These are phyloP conservation scores for Dasyornis broadbenti DNA, from an alignment of 2,113 vertebrate genomes.

Conservation along the genomic window DNA sequence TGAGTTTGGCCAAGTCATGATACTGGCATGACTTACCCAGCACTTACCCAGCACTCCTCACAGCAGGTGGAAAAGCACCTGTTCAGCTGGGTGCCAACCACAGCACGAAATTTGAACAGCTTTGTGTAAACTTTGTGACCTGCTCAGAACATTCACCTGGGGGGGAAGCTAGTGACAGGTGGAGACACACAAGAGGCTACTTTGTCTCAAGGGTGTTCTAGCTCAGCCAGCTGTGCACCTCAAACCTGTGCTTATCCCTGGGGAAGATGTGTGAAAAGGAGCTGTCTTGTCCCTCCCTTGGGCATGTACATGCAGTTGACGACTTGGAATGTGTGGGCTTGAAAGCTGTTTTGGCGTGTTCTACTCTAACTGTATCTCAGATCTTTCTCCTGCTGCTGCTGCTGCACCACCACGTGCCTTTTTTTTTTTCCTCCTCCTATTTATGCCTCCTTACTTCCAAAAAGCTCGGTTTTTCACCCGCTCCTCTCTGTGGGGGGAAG, in stretches of 20 bases:
- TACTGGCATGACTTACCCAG: neutral
- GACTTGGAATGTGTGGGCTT: neutral
- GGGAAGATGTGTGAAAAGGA: neutral
- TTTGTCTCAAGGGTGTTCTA: neutral
- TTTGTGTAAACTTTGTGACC: neutral
- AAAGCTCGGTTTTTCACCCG: conserved; percentile 77
- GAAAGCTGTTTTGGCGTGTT: conserved; percentile 2
- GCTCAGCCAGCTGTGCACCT: neutral
- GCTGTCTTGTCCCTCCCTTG: neutral
- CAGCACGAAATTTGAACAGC: neutral
- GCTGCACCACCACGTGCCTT: neutral
- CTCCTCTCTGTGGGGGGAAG: conserved; percentile 76
- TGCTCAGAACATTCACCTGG: neutral
- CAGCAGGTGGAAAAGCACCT: neutral
- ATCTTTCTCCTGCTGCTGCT: conserved; percentile 23
- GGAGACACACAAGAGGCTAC: neutral
- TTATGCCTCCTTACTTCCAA: conserved; percentile 82
- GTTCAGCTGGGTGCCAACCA: neutral
- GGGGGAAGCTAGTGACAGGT: neutral
- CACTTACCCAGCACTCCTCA: neutral
- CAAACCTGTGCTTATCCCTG: neutral
- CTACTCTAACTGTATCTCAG: conserved; percentile 30
- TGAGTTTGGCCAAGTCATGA: neutral
- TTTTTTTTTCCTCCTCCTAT: conserved; percentile 49
- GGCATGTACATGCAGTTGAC: neutral